A percentile compares a stretch with the other conserved stretches of the same genome.
phyloP scores from a whole-genome alignment of 2,113 vertebrate species.

The Alces alces region DNA sequence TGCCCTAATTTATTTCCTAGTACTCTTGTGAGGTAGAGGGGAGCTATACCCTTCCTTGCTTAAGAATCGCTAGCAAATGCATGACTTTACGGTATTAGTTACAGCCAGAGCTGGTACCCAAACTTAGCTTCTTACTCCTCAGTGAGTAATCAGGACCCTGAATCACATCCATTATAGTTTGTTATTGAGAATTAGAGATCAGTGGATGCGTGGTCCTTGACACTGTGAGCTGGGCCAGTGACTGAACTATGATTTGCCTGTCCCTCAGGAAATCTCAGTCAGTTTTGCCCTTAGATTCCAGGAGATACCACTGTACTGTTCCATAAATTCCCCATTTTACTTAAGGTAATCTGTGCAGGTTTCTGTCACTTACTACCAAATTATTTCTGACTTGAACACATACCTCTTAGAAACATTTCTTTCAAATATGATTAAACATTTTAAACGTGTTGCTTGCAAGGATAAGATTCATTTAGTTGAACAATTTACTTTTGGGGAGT shows the following conservation, averaged over 20 bases:
- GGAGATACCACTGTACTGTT: background rate
- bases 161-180: background rate
- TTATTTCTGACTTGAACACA: constrained; percentile 24
- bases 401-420: background rate
- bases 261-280: background rate
- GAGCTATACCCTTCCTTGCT: background rate
- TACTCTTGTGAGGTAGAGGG: background rate
- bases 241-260: background rate
- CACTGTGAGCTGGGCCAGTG: background rate
- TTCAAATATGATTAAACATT: constrained; percentile 52
- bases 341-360: background rate
- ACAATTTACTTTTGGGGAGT: background rate
- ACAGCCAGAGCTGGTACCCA: background rate
- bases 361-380: constrained; percentile 17
- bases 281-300: background rate
- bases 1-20: background rate
- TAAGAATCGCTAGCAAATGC: background rate
- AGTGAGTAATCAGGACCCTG: background rate
- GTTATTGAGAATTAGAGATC: background rate
- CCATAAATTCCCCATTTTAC: background rate
- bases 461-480: background rate
- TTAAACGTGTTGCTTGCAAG: background rate
- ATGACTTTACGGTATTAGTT: background rate
- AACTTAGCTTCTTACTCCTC: background rate
- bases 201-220: background rate